Percentiles rank a stretch among this genome's conserved stretches.
Evolutionary conservation across 2,888 invertebrate species (phyloP).

Genomic region (Xiphydria camelus): DNA sequence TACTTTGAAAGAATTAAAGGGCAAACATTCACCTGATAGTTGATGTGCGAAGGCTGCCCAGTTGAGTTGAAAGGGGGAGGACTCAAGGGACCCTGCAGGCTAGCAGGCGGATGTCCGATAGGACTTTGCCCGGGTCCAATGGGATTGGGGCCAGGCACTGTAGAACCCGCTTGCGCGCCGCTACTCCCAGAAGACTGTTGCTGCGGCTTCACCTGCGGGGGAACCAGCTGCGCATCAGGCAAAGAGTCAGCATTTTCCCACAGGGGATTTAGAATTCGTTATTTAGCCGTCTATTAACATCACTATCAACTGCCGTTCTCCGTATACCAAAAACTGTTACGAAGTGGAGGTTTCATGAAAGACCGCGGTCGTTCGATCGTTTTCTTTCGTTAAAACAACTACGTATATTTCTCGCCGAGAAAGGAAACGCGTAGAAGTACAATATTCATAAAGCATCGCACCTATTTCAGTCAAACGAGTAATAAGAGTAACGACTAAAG

Average conservation of each 20-base stretch:
- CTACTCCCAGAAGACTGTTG: slow-evolving; percentile 66
- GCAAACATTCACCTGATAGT: slow-evolving; percentile 67
- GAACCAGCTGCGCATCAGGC: slow-evolving; percentile 60
- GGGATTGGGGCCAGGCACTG: slow-evolving; percentile 55
- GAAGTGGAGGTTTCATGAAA: too few species aligned
- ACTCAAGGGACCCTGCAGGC: slow-evolving; percentile 62
- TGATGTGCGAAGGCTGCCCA: slow-evolving; percentile 63
- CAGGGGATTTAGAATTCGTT: slow-evolving; percentile 51
- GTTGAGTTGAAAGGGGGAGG: slow-evolving; percentile 62
- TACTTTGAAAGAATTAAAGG: neutral
- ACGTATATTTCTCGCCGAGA: too few species aligned
- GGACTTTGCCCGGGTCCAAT: slow-evolving; percentile 55
- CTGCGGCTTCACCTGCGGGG: slow-evolving; percentile 78
- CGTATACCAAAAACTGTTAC: too few species aligned
- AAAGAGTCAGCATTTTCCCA: slow-evolving; percentile 58
- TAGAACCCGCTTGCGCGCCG: slow-evolving; percentile 56
- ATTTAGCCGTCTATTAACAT: slow-evolving; percentile 39
- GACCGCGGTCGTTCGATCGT: too few species aligned
- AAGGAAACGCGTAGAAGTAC: too few species aligned
- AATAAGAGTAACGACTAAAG: too few species aligned
- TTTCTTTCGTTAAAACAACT: too few species aligned
- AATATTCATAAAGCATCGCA: too few species aligned
- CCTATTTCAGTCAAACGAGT: too few species aligned
- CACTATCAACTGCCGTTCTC: slow-evolving; percentile 40
- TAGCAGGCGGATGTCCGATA: slow-evolving; percentile 65